phyloP scores from a whole-genome alignment of 2,113 vertebrate species.

The Cyrtonyx montezumae region DNA sequence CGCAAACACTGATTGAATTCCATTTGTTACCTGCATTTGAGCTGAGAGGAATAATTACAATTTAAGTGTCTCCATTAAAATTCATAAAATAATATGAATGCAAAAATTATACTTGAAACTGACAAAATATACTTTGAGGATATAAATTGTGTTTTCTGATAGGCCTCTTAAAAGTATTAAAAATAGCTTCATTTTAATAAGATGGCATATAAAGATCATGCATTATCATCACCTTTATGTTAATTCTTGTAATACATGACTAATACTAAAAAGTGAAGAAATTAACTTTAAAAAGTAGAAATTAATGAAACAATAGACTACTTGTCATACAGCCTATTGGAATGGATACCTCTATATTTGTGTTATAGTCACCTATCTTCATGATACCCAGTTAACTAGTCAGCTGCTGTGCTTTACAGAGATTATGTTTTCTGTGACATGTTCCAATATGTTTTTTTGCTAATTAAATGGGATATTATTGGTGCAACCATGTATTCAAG shows the following conservation, averaged over 20 bases:
- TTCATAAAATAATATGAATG: conserved; percentile 99
- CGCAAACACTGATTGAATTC: conserved; percentile 98
- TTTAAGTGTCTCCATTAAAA: conserved; percentile 99
- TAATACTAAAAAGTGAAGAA: conserved; percentile 84
- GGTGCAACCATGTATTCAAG: conserved; percentile 51
- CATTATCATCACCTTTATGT: conserved; percentile 82
- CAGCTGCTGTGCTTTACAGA: conserved; percentile 10
- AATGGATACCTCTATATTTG: conserved; percentile 53
- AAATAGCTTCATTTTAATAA: conserved; percentile 88
- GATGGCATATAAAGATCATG: conserved; percentile 82
- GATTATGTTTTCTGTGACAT: conserved; percentile 32
- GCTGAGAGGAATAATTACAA: conserved; percentile 99
- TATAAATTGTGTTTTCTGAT: conserved; percentile 93
- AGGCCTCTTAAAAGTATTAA: conserved; percentile 88
- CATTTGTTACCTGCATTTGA: conserved; percentile 99
- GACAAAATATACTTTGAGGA: conserved; percentile 98
- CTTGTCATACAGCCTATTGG: conserved; percentile 50
- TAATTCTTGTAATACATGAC: conserved; percentile 81
- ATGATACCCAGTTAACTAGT: conserved; percentile 47
- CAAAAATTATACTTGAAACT: conserved; percentile 98
- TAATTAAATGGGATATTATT: conserved; percentile 66
- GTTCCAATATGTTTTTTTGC: conserved; percentile 27
- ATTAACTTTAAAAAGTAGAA: conserved; percentile 82
- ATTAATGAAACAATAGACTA: conserved; percentile 74
- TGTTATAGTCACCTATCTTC: conserved; percentile 47